phyloP scores from a whole-genome alignment of 2,113 vertebrate species.

The Semnornis frantzii region DNA sequence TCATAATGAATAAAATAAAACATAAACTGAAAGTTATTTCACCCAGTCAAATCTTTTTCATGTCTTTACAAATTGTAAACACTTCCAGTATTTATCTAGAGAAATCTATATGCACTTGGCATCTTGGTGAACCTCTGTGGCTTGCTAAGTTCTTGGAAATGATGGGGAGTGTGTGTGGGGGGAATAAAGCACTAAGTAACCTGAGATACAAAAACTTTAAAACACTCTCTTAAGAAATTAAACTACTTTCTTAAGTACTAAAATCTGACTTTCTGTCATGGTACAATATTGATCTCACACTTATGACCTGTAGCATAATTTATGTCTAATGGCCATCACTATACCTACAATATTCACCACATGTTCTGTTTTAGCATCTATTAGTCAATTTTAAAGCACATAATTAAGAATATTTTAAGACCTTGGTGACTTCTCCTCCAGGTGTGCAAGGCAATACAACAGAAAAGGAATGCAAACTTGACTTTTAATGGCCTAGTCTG shows the following conservation, averaged over 20 bases:
- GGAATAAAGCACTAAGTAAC: neutral
- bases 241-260: neutral
- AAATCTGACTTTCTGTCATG: neutral
- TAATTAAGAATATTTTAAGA: neutral
- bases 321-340: neutral
- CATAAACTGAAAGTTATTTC: neutral
- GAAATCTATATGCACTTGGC: neutral
- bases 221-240: neutral
- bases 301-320: neutral
- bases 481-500: conserved; percentile 15
- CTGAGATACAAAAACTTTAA: neutral
- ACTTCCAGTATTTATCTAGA: neutral
- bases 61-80: neutral
- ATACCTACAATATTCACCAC: neutral
- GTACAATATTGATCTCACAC: neutral
- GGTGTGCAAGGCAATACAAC: neutral
- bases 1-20: neutral
- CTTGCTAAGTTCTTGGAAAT: neutral
- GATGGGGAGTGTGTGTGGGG: neutral
- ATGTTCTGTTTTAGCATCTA: neutral
- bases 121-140: neutral
- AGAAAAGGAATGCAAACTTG: neutral
- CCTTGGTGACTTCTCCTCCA: neutral
- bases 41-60: neutral
- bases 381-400: neutral